Conservation (phyloP, 2,113 vertebrate species). For the Pogonocichla stellata region DNA sequence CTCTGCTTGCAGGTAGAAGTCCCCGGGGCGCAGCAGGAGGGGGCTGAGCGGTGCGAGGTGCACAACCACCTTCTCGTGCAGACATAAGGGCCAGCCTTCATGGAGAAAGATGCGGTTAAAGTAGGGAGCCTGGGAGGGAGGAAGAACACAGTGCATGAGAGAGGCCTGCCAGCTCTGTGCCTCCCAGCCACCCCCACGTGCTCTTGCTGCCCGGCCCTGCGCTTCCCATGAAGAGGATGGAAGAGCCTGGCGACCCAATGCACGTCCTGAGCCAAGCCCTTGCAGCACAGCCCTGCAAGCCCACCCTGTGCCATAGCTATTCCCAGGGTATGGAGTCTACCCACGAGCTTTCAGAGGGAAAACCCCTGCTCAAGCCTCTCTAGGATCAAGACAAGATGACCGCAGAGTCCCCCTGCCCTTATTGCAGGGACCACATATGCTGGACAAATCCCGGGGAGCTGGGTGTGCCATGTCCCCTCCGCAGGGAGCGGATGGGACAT, state of each 20-base stretch:
- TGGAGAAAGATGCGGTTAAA: slow-evolving; percentile 81
- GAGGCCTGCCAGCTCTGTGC: neutral
- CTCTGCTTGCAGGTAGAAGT: slow-evolving; percentile 90
- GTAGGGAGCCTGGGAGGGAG: slow-evolving; percentile 79
- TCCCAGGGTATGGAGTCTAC: fast-evolving
- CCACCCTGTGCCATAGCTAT: fast-evolving
- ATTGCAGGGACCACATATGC: fast-evolving
- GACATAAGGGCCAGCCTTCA: slow-evolving; percentile 92
- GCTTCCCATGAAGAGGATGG: fast-evolving
- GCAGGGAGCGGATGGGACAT: fast-evolving
- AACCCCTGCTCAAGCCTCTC: neutral
- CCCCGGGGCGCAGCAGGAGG: slow-evolving; percentile 77
- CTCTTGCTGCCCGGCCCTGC: fast-evolving
- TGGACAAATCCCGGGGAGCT: neutral
- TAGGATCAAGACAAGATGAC: neutral
- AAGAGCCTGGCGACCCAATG: neutral
- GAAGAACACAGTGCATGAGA: neutral
- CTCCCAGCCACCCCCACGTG: fast-evolving
- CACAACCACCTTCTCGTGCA: slow-evolving; percentile 81
- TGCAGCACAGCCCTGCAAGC: neutral
- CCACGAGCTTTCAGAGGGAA: fast-evolving
- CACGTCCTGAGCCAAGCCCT: neutral
- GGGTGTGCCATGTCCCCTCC: neutral
- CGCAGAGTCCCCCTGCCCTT: neutral
- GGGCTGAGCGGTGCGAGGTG: slow-evolving; percentile 83